Evolutionary conservation across 2,888 invertebrate species (phyloP), one percentile per base, ranked within the genome.

Genomic region (Polydrusus pterygomalis): DNA sequence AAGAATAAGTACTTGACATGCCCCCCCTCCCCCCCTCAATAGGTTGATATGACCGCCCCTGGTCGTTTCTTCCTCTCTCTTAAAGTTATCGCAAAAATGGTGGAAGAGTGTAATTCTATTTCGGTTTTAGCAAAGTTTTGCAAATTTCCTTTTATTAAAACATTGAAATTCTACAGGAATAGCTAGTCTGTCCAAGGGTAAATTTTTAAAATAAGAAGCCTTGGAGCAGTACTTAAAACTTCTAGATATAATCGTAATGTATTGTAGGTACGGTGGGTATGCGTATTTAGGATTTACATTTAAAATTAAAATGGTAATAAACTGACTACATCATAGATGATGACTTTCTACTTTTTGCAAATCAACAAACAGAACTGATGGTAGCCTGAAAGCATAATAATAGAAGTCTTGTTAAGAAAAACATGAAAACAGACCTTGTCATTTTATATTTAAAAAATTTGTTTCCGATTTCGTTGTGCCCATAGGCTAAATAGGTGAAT

Each of bases 391-490:
- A 65, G 49, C 65, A 25, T 17, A 49, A 25, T 10, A 63, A 63
- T 56, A 69, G 54, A 58, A 73, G 40, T 67, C 72, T 70, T 70
- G 67, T 73, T 73, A 73, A 65, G 69, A 51, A 69, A 74, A 68
- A 74, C 69, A 74, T 47, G 47, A 63, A 69, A 69, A 68, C 34
- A 69, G 74, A 74, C 74, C 74, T 74, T 74, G 74, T 74, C 69
- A 74, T 74, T 74, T 69, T 45, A 62, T 11, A 58, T 56, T 67
- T 68, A 68, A 68, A 68, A 62, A 62, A 51, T 38, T 60, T 1
- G 69, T 74, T 74, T 74, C 74, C 60, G 68, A 69, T 68, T 74
- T 63, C 60, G 40, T 70, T 58, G 11, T 65, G 65, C 51, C 73
- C 60, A 34, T 60, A 45, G 67, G 67, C 62, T 74, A 58, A 51